Evolutionary conservation across 92 coral and sea anemone species (phyloP), one percentile per base, ranked within the genome.

Genomic region (Paramuricea clavata): DNA sequence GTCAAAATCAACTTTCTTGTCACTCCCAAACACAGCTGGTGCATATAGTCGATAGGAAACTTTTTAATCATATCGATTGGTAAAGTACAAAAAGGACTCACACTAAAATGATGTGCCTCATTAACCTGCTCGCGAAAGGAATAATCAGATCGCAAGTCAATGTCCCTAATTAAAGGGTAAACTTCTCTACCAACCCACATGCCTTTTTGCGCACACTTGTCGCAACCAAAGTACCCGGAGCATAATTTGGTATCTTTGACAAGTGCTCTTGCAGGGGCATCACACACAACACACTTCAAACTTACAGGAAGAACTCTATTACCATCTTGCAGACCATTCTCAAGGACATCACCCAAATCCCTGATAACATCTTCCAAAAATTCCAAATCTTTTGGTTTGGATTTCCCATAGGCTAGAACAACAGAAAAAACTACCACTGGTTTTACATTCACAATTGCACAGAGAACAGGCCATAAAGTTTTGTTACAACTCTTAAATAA

Each of bases 31-130:
- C 79, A 73, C 52, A 73, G 28, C 31, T 73, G 79, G 56, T 73
- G 79, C 79, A 73, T 73, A 25, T 73, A 73, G 15, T 73, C 79
- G 13, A 73, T 73, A 12, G 79, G 79, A 73, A 43, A 73, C 19
- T 73, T 35, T 39, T 35, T 73, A 10, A 73, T 28, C 79, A 73
- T 73, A 25, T 73, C 79, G 5, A 73, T 22, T n/a, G 79, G 31
- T 43, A 73, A 73, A 25, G 7, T 21, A 73, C 79, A 73, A 39
- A 73, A 73, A 35, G 59, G 79, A 25, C 79, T 73, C 1, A 39
- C 32, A 9, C 47, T 42, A 0, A 27, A 41, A 73, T 73, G 79
- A 32, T 69, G 76, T 35, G 9, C 76, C n/a, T 28, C 76, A 69
- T 69, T 42, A 43, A 39, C 33, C 33, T 61, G 69, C 33, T 61